These are phyloP conservation scores for Thermophis baileyi DNA, from an alignment of 2,113 vertebrate species.

Conservation along the genomic window DNA sequence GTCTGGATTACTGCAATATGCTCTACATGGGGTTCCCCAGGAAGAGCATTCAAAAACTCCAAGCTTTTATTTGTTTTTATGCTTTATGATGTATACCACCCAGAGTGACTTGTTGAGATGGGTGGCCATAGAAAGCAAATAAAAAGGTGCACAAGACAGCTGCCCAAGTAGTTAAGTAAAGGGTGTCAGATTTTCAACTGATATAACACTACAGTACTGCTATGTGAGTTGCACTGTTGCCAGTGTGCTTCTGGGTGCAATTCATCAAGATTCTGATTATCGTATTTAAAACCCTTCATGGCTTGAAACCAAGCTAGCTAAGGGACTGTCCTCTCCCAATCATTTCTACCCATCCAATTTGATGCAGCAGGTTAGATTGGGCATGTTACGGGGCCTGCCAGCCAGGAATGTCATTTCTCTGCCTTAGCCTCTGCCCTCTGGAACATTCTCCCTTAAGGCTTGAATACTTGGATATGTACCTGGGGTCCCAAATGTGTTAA, in stretches of 20 bases:
- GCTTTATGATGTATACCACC: too few relatives aligned
- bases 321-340: not conserved
- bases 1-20: not conserved
- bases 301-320: not conserved
- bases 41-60: not conserved
- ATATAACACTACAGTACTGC: not conserved
- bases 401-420: not conserved
- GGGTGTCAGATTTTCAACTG: not conserved
- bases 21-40: not conserved
- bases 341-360: not conserved
- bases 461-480: not conserved
- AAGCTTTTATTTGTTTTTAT: too few relatives aligned
- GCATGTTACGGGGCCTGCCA: accelerated
- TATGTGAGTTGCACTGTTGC: not conserved
- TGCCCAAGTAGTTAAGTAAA: not conserved
- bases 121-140: too few relatives aligned
- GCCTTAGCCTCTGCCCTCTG: not conserved
- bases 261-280: not conserved
- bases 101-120: too few relatives aligned
- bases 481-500: not conserved
- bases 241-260: not conserved
- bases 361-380: not conserved
- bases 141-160: too few relatives aligned
- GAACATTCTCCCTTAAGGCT: not conserved
- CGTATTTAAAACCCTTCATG: not conserved